Evolutionary conservation across 1,140 invertebrate genomes (phyloP).

Genomic region (Cotesia glomerata): DNA sequence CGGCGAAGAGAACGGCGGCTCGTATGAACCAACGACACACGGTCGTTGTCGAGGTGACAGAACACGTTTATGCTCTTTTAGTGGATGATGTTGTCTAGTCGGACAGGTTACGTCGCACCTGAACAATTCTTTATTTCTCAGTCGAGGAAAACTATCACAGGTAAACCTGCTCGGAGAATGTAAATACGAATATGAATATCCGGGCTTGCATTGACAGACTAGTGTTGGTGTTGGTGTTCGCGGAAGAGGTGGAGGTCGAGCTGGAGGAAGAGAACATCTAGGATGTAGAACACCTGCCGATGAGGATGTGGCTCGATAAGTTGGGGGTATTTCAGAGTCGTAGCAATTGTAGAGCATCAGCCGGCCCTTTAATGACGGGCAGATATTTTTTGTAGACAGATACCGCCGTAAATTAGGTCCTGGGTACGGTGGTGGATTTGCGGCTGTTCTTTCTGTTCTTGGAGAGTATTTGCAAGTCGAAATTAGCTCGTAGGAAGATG

Average conservation of each 20-base stretch:
- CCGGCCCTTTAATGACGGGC: conserved; percentile 31
- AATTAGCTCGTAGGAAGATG: conserved; percentile 5
- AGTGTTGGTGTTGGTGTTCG: no score
- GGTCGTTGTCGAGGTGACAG: not conserved
- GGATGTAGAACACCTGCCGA: not conserved
- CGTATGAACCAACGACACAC: not conserved
- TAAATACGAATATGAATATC: not conserved
- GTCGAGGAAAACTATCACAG: not conserved
- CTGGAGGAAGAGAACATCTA: not conserved
- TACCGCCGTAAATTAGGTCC: conserved; percentile 38
- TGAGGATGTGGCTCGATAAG: not conserved
- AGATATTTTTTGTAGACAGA: conserved; percentile 22
- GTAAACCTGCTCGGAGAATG: not conserved
- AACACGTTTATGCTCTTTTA: not conserved
- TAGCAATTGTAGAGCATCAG: conserved; percentile 24
- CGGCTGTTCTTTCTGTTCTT: not conserved
- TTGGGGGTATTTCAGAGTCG: not conserved
- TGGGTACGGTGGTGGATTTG: conserved; percentile 18
- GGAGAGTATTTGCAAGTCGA: not conserved
- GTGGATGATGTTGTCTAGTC: not conserved
- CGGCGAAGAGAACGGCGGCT: conserved; percentile 33
- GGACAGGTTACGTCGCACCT: no score
- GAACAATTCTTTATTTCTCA: not conserved
- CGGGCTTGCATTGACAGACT: conserved; percentile 8
- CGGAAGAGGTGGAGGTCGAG: no score